phyloP scores from a whole-genome alignment of 92 coral and sea anemone genomes.

The Galaxea fascicularis region DNA sequence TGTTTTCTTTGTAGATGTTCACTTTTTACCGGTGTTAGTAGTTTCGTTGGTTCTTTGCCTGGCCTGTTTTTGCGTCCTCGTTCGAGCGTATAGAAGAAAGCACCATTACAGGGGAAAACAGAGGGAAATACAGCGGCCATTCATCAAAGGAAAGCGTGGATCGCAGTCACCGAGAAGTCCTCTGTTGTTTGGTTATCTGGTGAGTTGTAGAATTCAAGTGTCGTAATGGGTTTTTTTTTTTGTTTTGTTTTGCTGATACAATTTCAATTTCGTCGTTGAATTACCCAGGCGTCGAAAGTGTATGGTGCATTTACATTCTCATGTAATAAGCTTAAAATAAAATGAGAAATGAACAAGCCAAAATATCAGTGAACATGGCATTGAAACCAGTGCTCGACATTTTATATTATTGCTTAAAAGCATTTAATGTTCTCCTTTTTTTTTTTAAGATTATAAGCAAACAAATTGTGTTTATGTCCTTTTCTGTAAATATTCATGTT shows the following conservation, averaged over 20 bases:
- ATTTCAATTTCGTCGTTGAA: slow-evolving; percentile 4
- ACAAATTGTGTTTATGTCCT: background rate
- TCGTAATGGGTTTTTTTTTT: no score
- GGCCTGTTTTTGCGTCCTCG: slow-evolving; percentile 15
- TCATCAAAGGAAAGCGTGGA: slow-evolving; percentile 28
- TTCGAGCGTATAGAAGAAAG: slow-evolving; percentile 28
- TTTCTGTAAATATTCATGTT: slow-evolving; percentile 4
- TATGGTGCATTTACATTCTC: background rate
- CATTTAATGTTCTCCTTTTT: background rate
- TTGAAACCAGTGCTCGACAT: background rate
- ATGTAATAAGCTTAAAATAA: background rate
- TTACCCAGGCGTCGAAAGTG: slow-evolving; percentile 29
- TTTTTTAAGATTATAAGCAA: slow-evolving; percentile 8
- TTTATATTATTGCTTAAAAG: background rate
- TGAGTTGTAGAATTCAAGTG: slow-evolving; percentile 18
- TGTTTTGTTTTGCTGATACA: slow-evolving; percentile 1
- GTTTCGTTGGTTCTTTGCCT: slow-evolving; percentile 22
- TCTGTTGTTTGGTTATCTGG: slow-evolving; percentile 18
- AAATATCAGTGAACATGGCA: background rate
- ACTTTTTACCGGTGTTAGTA: slow-evolving; percentile 23
- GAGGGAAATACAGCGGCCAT: slow-evolving; percentile 15
- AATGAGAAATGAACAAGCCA: slow-evolving; percentile 17
- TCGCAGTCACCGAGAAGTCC: slow-evolving; percentile 23
- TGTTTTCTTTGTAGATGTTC: slow-evolving; percentile 29
- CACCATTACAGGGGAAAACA: slow-evolving; percentile 19